phyloP scores from a whole-genome alignment of 2,113 vertebrate genomes.

The Chaetops frenatus region DNA sequence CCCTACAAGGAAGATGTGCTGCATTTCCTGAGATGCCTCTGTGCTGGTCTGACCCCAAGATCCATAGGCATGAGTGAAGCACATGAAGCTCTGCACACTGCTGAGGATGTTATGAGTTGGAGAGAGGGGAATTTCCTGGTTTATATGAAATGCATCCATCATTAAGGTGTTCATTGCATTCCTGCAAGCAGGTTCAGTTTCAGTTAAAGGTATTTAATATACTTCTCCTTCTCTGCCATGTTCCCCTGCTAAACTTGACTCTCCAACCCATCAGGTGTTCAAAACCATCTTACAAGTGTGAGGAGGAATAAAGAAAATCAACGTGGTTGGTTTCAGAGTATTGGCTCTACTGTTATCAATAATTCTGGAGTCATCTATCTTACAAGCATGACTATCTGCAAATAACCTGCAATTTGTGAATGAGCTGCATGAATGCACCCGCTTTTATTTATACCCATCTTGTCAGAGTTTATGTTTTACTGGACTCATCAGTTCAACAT shows the following conservation, averaged over 20 bases:
- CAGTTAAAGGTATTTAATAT: neutral
- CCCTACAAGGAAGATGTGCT: neutral
- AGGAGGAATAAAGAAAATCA: neutral
- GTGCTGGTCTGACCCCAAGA: neutral
- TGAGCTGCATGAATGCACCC: neutral
- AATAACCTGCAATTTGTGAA: neutral
- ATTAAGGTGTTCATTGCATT: neutral
- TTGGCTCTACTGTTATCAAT: neutral
- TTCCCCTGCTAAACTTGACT: neutral
- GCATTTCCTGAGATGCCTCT: neutral
- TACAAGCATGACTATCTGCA: neutral
- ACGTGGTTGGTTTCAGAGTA: neutral
- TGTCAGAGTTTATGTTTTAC: neutral
- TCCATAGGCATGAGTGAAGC: neutral
- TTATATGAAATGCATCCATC: neutral
- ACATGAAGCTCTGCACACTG: neutral
- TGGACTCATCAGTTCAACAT: neutral
- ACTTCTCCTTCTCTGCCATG: neutral
- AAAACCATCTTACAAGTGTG: neutral
- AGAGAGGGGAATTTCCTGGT: neutral
- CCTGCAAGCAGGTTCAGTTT: neutral
- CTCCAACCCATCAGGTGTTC: neutral
- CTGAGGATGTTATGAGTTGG: neutral
- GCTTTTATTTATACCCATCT: neutral
- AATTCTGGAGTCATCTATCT: neutral